phyloP scores from a whole-genome alignment of 2,888 invertebrate genomes.

The Agapetus fuscipes region DNA sequence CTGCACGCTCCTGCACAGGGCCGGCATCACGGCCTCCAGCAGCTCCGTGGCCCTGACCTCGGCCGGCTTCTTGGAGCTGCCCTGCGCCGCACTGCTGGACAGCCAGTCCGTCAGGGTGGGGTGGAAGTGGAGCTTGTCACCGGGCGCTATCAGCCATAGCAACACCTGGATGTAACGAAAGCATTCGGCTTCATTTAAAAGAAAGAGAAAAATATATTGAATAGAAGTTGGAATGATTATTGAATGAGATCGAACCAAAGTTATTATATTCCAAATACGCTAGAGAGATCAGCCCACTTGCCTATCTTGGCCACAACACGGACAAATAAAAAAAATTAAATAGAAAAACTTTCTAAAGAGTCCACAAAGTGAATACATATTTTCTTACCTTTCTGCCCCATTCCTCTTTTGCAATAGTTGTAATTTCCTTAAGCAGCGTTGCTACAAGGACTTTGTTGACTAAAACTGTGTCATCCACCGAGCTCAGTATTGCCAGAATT shows the following conservation, averaged over 20 bases:
- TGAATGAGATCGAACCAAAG: too few relatives aligned
- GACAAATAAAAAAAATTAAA: too few relatives aligned
- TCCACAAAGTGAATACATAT: too few relatives aligned
- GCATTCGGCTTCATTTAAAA: not conserved
- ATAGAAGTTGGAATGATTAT: too few relatives aligned
- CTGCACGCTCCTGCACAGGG: slow-evolving; percentile 45
- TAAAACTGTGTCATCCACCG: slow-evolving; percentile 86
- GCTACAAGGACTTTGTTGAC: slow-evolving; percentile 72
- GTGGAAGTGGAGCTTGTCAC: slow-evolving; percentile 72
- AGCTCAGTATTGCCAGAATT: slow-evolving; percentile 75
- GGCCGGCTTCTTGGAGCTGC: slow-evolving; percentile 63
- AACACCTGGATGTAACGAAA: slow-evolving; percentile 43
- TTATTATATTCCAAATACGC: too few relatives aligned
- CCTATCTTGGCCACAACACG: too few relatives aligned
- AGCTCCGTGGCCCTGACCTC: slow-evolving; percentile 59
- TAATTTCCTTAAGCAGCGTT: slow-evolving; percentile 56
- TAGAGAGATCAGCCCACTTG: too few relatives aligned
- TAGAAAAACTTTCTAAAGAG: too few relatives aligned
- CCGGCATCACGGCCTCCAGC: slow-evolving; percentile 51
- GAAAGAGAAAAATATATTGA: not conserved
- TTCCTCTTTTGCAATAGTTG: slow-evolving; percentile 62
- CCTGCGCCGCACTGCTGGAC: slow-evolving; percentile 61
- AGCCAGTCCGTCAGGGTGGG: slow-evolving; percentile 67
- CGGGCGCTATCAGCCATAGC: slow-evolving; percentile 78
- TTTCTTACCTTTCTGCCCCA: slow-evolving; percentile 69